A percentile compares a stretch with the other conserved stretches of the same genome.
phyloP scores from a whole-genome alignment of 2,888 invertebrate genomes.

The Scaptomyza cyrtandrae region DNA sequence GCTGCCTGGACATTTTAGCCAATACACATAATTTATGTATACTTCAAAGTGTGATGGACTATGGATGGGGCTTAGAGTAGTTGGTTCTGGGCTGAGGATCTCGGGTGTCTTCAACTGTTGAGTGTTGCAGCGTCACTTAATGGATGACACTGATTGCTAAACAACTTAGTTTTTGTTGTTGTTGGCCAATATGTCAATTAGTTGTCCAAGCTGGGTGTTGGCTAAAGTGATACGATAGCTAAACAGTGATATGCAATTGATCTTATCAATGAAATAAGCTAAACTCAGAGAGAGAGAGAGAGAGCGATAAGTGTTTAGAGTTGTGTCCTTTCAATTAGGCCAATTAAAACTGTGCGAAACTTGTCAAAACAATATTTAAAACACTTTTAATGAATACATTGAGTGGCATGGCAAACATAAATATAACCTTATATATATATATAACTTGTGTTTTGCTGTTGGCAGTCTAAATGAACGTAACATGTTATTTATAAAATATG shows the following conservation, averaged over 20 bases:
- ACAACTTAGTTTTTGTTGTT: conserved; percentile 18
- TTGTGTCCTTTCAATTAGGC: conserved; percentile 57
- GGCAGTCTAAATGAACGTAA: conserved; percentile 19
- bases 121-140: conserved; percentile 53
- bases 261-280: conserved; percentile 46
- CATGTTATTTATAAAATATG: conserved; percentile 33
- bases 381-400: conserved; percentile 26
- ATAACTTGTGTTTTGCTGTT: not conserved
- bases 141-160: conserved; percentile 58
- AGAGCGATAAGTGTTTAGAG: conserved; percentile 18
- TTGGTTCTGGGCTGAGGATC: conserved; percentile 16
- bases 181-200: conserved; percentile 69
- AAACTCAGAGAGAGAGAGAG: not conserved
- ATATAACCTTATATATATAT: not conserved
- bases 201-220: conserved; percentile 36
- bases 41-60: conserved; percentile 55
- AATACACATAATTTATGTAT: conserved; percentile 78
- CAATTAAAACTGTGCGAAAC: conserved; percentile 46
- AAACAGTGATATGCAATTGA: conserved; percentile 56
- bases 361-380: conserved; percentile 26
- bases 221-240: conserved; percentile 64
- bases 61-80: conserved; percentile 2
- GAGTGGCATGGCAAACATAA: conserved; percentile 12
- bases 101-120: conserved; percentile 7
- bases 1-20: conserved; percentile 49